Evolutionary conservation across 2,113 vertebrate genomes (phyloP), one percentile per base, ranked within the genome.

Genomic region (Setophaga petechia): DNA sequence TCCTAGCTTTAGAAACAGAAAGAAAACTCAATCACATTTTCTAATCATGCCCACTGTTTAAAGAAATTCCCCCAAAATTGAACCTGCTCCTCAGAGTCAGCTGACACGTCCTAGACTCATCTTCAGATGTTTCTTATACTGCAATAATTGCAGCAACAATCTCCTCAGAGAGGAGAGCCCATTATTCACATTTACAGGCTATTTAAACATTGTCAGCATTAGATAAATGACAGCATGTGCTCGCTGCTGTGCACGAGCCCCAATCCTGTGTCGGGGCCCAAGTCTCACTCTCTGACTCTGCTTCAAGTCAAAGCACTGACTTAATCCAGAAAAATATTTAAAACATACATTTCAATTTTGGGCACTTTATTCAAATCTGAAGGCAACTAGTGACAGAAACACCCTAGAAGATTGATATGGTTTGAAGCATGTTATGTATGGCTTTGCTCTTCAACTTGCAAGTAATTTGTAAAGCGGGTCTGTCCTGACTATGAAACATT

Each of bases 401-500:
- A 91, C 81, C 91, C 93, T 43, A 89, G 59, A 95, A 96, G 96
- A 97, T 95, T 97, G 97, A 97, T 97, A 97, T 2, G 30, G 78
- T 94, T 96, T 95, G 93, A 97, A 97, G 95, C 69, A 33, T 85
- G 95, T 92, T 95, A 97, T 97, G 96, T 96, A 97, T 88, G 84
- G 94, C 68, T 94, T 94, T 95, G 83, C 96, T 96, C 97, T 90
- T 98, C 96, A 96, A 96, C 97, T 97, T 97, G 96, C 97, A 94
- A 97, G 97, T 98, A 97, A 97, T 98, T 98, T 98, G 97, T 98
- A 98, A 98, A 97, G 97, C 96, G 84, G 96, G 84, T 96, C 97
- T 96, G 98, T 97, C 97, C 97, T 98, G 98, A 98, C 98, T 98
- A 98, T 99, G 98, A 99, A 99, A 98, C 98, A 98, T 98, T 98